Evolutionary conservation across 2,888 invertebrate species (phyloP).

Genomic region (Emmelina monodactyla): DNA sequence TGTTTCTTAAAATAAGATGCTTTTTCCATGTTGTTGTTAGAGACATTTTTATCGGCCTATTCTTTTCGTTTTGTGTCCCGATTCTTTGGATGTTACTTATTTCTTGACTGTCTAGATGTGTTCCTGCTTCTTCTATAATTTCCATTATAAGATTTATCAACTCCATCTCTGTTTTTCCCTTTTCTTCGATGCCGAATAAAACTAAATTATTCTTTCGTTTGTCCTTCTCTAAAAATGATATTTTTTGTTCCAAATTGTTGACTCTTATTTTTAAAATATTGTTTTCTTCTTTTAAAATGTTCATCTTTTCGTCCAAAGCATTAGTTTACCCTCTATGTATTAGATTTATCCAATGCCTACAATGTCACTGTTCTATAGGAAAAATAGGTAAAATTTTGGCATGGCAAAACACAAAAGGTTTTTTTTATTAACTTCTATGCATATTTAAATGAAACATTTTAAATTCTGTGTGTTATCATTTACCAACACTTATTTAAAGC

Average conservation of each 20-base stretch:
- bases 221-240: slow-evolving; percentile 4
- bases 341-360: too few relatives aligned
- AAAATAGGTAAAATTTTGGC: too few relatives aligned
- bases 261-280: slow-evolving; percentile 4
- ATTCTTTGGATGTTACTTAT: slow-evolving; percentile 9
- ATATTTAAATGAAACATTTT: too few relatives aligned
- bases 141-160: slow-evolving; percentile 9
- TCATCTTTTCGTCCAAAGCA: slow-evolving; percentile 7
- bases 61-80: slow-evolving; percentile 4
- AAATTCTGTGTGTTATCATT: too few relatives aligned
- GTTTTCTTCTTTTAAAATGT: slow-evolving; percentile 8
- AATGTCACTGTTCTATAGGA: too few relatives aligned
- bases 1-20: slow-evolving; percentile 9
- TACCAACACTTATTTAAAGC: too few relatives aligned
- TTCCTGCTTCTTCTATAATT: slow-evolving; percentile 6
- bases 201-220: slow-evolving; percentile 8
- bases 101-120: slow-evolving; percentile 6
- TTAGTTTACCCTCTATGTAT: too few relatives aligned
- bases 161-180: slow-evolving; percentile 10
- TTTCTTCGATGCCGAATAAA: slow-evolving; percentile 10
- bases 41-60: slow-evolving; percentile 9
- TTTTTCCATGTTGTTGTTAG: slow-evolving; percentile 10
- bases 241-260: slow-evolving; percentile 6
- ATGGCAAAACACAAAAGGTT: too few relatives aligned
- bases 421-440: too few relatives aligned